Evolutionary conservation across 2,888 invertebrate species (phyloP), one percentile per base, ranked within the genome.

Genomic region (Ischnus inquisitorius): DNA sequence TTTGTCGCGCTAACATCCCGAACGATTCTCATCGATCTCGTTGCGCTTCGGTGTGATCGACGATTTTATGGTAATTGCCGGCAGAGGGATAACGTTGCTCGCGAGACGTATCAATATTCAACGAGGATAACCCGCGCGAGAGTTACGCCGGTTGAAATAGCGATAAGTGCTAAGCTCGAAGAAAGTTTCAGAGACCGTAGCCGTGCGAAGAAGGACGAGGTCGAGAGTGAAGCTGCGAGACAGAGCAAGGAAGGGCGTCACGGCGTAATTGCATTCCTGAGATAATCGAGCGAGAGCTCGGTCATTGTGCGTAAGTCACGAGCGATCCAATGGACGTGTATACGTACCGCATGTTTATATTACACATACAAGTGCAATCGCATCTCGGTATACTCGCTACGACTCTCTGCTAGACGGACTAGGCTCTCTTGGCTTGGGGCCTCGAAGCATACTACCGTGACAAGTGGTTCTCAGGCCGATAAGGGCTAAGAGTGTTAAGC

Each of bases 391-490:
- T 16, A 16, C 34, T 54, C 54, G 65, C 28, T 79, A 41, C 57
- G 64, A 25, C 65, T 8, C 60, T 51, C 62, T 14, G 62, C 43
- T 34, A 43, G 54, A 41, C 48, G 62, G 19, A 25, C 10, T 25
- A 19, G 39, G 16, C 74, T 48, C 74, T 48, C 41, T 43, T 22
- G 39, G 48, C 48, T 43, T 67, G 57, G 25, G n/a, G 22, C 71
- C 72, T 74, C 68, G 67, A 65, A 39, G 39, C 43, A 46, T 25
- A 76, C 69, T 72, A 68, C 62, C 78, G 79, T 79, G 83, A 87
- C 88, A 85, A 88, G 86, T 88, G 86, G 83, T 88, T 88, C 88
- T 88, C 88, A 87, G 79, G 81, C 68, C 83, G 87, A 87, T 87
- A 87, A 87, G 79, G 75, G 67, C 77, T 60, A 69, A 75, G 69